Percentiles rank a stretch among this genome's conserved stretches.
Evolutionary conservation across 2,113 vertebrate species (phyloP).

Genomic region (Eulacestoma nigropectus): DNA sequence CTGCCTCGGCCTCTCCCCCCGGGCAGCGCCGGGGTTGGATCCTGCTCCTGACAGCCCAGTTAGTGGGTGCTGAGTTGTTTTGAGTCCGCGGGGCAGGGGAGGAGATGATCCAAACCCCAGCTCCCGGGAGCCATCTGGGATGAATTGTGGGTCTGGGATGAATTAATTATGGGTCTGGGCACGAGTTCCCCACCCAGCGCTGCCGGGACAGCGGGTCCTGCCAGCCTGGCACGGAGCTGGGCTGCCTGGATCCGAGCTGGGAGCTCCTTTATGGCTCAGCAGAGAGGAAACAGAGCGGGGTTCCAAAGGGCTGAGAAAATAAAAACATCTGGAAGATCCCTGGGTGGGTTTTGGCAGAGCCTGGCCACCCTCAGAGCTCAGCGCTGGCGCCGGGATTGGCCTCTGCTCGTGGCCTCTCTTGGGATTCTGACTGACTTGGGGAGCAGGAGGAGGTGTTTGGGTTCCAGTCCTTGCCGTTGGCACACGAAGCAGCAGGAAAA

Average conservation of each 20-base stretch:
- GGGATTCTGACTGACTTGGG: background rate
- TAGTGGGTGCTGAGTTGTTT: background rate
- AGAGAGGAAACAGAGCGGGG: background rate
- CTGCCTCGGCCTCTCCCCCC: background rate
- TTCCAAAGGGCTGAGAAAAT: background rate
- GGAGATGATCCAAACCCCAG: background rate
- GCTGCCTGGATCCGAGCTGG: background rate
- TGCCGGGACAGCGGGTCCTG: background rate
- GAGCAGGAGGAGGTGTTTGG: background rate
- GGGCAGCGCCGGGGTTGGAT: background rate
- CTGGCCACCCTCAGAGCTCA: background rate
- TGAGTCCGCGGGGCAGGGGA: background rate
- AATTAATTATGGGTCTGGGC: conserved; percentile 31
- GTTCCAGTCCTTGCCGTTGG: background rate
- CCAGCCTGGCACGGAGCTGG: conserved; percentile 13
- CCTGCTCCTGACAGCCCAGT: background rate
- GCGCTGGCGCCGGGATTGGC: background rate
- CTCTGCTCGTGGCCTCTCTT: background rate
- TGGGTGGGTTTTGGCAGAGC: background rate
- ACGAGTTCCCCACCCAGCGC: background rate
- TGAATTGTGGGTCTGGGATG: background rate
- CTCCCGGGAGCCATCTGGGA: background rate
- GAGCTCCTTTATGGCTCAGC: background rate
- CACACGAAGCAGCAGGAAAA: background rate
- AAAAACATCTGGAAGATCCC: conserved; percentile 12